Evolutionary conservation across 2,113 vertebrate genomes (phyloP).

Genomic region (Dasyornis broadbenti): DNA sequence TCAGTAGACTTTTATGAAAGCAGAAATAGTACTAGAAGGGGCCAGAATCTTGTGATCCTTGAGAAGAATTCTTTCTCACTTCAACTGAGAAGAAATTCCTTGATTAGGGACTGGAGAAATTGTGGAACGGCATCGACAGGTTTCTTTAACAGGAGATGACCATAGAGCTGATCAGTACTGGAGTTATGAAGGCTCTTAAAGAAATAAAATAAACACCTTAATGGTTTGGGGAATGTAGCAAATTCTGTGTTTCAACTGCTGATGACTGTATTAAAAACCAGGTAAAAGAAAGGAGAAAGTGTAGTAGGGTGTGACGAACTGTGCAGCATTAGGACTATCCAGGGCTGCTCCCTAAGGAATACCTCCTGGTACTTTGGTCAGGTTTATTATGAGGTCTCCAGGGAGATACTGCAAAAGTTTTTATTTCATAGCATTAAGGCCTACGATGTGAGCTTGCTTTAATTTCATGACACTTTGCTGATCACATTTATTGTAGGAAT

Average conservation of each 20-base stretch:
- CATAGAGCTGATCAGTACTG: neutral
- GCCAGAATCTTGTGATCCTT: neutral
- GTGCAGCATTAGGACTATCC: too few species aligned
- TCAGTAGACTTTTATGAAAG: constrained; percentile 10
- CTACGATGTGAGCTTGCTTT: neutral
- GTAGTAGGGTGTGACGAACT: accelerated
- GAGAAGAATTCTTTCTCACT: neutral
- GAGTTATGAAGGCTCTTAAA: neutral
- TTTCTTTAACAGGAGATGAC: neutral
- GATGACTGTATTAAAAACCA: neutral
- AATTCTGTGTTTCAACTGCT: neutral
- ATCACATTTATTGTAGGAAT: neutral
- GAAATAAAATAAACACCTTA: neutral
- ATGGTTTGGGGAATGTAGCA: neutral
- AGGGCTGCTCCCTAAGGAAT: neutral
- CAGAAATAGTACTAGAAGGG: neutral
- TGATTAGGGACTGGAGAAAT: neutral
- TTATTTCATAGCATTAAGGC: neutral
- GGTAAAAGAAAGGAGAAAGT: neutral
- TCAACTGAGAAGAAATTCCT: neutral
- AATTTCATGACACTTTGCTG: neutral
- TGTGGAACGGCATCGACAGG: neutral
- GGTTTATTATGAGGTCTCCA: neutral
- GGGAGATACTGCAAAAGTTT: neutral
- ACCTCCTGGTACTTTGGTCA: neutral